Evolutionary conservation across 2,888 invertebrate genomes (phyloP).

Genomic region (Gortyna flavago): DNA sequence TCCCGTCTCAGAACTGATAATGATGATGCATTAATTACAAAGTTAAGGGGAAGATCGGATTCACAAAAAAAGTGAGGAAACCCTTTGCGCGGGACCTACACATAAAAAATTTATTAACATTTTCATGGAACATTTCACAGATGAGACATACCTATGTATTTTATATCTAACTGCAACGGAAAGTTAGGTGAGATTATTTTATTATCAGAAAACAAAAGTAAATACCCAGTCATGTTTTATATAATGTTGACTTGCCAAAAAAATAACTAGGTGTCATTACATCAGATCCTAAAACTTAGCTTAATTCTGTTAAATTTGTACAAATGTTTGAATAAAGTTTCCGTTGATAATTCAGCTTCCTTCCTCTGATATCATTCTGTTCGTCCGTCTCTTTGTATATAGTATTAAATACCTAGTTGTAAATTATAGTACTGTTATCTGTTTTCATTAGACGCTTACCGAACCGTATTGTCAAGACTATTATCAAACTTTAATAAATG

Average conservation of each 20-base stretch:
- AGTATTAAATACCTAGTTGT: constrained; percentile 33
- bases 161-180: not conserved
- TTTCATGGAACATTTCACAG: not conserved
- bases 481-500: constrained; percentile 10
- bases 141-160: not conserved
- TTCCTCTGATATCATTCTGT: constrained; percentile 76
- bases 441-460: constrained; percentile 48
- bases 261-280: constrained; percentile 19
- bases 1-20: not conserved
- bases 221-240: not conserved
- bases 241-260: constrained; percentile 1
- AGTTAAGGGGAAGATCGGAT: not conserved
- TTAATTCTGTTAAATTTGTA: constrained; percentile 60
- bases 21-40: not conserved
- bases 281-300: constrained; percentile 59
- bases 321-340: constrained; percentile 74
- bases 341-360: constrained; percentile 84
- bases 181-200: not conserved
- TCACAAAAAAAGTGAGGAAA: not conserved
- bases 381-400: constrained; percentile 36
- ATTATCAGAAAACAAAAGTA: not conserved
- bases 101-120: too few species aligned
- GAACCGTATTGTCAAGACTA: constrained; percentile 26
- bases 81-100: not conserved
- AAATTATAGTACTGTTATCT: constrained; percentile 48